These are phyloP conservation scores for Aplysia californica DNA, from an alignment of 1,140 invertebrate species.

Conservation along the genomic window DNA sequence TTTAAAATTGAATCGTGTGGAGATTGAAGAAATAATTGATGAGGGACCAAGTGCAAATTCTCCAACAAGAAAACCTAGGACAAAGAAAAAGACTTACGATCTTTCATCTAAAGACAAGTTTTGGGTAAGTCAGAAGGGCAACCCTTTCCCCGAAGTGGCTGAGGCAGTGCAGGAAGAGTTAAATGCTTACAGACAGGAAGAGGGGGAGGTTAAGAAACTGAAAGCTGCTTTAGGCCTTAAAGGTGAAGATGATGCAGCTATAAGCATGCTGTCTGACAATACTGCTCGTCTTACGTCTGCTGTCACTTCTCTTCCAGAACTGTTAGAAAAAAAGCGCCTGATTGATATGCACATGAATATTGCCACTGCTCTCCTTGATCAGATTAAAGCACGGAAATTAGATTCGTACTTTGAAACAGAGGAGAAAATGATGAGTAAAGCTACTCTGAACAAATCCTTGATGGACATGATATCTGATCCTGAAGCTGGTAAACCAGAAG, in stretches of 20 bases:
- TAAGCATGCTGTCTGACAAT: slow-evolving; percentile 88
- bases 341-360: slow-evolving; percentile 99
- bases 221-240: slow-evolving; percentile 87
- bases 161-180: slow-evolving; percentile 98
- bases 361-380: slow-evolving; percentile 92
- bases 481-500: slow-evolving; percentile 87
- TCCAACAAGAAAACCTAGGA: slow-evolving; percentile 52
- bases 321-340: slow-evolving; percentile 95
- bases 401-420: slow-evolving; percentile 98
- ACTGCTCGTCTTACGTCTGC: slow-evolving; percentile 94
- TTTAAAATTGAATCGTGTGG: slow-evolving; percentile 87
- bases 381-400: slow-evolving; percentile 86
- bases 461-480: slow-evolving; percentile 76
- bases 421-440: slow-evolving; percentile 91
- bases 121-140: slow-evolving; percentile 92
- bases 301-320: slow-evolving; percentile 92
- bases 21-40: slow-evolving; percentile 79
- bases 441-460: slow-evolving; percentile 67
- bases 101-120: slow-evolving; percentile 89
- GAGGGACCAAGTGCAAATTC: slow-evolving; percentile 46
- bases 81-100: slow-evolving; percentile 88
- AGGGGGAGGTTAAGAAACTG: slow-evolving; percentile 96
- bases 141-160: slow-evolving; percentile 96
- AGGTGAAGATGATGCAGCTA: slow-evolving; percentile 70
- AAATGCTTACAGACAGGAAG: slow-evolving; percentile 92